phyloP scores from a whole-genome alignment of 2,888 invertebrate genomes.

The Eupithecia subfuscata region DNA sequence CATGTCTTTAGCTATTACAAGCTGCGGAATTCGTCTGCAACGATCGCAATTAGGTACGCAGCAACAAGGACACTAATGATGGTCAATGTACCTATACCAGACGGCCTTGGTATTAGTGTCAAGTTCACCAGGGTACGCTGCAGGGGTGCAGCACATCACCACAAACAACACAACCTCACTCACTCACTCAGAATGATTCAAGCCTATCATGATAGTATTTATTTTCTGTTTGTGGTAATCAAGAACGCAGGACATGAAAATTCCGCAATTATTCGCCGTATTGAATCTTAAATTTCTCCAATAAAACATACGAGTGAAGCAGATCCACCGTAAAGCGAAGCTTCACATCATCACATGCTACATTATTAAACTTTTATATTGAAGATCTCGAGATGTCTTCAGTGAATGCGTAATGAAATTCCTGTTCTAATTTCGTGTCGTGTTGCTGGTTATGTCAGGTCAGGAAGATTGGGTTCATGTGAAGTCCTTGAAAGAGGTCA shows the following conservation, averaged over 20 bases:
- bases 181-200: not conserved
- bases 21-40: too few species aligned
- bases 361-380: conserved; percentile 18
- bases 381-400: conserved; percentile 10
- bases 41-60: too few species aligned
- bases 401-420: conserved; percentile 16
- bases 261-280: not conserved
- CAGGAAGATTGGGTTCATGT: not conserved
- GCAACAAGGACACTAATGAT: too few species aligned
- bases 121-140: too few species aligned
- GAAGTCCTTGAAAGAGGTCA: not conserved
- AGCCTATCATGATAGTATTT: not conserved
- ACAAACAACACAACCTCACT: too few species aligned
- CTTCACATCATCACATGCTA: conserved; percentile 29
- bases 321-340: conserved; percentile 13
- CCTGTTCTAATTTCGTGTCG: not conserved
- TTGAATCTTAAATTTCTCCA: not conserved
- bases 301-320: not conserved
- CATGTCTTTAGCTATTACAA: too few species aligned
- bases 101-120: too few species aligned
- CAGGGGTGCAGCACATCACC: too few species aligned
- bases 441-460: conserved; percentile 7
- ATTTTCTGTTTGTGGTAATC: not conserved
- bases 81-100: too few species aligned
- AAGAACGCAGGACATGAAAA: not conserved